phyloP scores from a whole-genome alignment of 2,797 vertebrate genomes.

The Tragelaphus eurycerus region DNA sequence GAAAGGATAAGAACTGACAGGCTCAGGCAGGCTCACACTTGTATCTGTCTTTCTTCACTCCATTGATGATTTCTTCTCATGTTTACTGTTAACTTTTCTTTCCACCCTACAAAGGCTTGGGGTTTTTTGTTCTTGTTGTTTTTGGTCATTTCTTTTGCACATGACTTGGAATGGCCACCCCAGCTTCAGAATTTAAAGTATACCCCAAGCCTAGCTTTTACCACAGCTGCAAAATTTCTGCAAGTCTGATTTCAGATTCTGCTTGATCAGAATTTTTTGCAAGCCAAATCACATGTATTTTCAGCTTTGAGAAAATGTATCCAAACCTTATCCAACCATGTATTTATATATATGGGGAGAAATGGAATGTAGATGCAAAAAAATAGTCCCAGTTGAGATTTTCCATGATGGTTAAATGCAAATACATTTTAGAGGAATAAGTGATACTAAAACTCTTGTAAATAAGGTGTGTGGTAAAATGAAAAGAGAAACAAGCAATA shows the following conservation, averaged over 20 bases:
- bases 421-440: background rate
- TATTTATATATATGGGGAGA: background rate
- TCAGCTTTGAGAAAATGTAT: background rate
- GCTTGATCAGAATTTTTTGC: background rate
- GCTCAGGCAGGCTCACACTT: background rate
- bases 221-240: background rate
- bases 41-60: background rate
- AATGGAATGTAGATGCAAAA: background rate
- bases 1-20: background rate
- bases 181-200: background rate
- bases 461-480: background rate
- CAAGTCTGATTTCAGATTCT: background rate
- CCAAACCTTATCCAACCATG: background rate
- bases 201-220: background rate
- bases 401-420: background rate
- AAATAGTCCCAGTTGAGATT: background rate
- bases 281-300: background rate
- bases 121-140: background rate
- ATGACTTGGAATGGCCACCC: background rate
- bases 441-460: background rate
- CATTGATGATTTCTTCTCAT: background rate
- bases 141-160: background rate
- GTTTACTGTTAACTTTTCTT: background rate
- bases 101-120: background rate
- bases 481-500: background rate